Evolutionary conservation across 2,113 vertebrate genomes (phyloP), one percentile per base, ranked within the genome.

Genomic region (Chrysemys picta): DNA sequence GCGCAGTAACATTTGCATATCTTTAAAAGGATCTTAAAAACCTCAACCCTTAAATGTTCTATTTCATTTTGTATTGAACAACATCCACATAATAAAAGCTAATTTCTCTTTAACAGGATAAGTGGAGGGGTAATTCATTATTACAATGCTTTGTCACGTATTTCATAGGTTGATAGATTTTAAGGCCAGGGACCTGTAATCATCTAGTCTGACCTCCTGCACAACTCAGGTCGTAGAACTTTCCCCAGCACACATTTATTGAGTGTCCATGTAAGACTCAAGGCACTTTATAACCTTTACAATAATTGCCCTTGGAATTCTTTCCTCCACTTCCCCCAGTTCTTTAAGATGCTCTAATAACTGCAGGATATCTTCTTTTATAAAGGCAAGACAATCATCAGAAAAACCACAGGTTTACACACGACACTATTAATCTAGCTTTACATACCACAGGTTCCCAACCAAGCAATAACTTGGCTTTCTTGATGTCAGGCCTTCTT

Each of bases 371-470:
- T 8, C 1, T 69, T 0, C 10, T 62, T 69, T 0, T 5, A 16
- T 0, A 10, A 35, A 38, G 54, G 16, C 38, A 45, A 57, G 38
- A 59, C 27, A 83, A 83, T 14, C 12, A 72, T 11, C 29, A 16
- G 9, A 52, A n/a, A 42, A 72, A 8, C 49, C n/a, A 49, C 10
- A 10, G 22, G 25, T 42, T 84, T 82, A 72, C 38, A 10, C 25
- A 56, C 13, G 87, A n/a, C 2, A 49, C 82, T 1, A 72, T 3
- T 29, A 5, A 50, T 7, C 6, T 2, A 87, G 69, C 5, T 38
- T 2, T 91, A 98, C 99, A 3, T 98, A 99, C 99, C 99, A 99
- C 99, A 1, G 99, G 99, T 85, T 99, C 99, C 99, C 99, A 99
- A 65, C 99, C 99, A 52, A 99, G 98, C 97, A 99, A 88, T 97